phyloP scores from a whole-genome alignment of 2,113 vertebrate genomes.

The Pedionomus torquatus region DNA sequence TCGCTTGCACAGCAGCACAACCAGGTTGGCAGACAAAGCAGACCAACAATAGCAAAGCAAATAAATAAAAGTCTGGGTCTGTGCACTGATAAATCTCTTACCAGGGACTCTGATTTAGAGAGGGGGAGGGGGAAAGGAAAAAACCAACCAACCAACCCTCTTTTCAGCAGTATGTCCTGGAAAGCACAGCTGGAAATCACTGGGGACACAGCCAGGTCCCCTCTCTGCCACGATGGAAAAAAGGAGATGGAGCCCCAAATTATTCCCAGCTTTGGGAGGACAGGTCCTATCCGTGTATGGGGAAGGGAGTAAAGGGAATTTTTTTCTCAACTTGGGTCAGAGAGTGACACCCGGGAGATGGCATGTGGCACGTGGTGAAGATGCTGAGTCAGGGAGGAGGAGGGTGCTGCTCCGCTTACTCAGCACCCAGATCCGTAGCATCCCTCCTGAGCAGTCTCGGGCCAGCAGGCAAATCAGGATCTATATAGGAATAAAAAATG shows the following conservation, averaged over 20 bases:
- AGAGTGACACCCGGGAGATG: neutral
- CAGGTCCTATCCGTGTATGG: accelerated
- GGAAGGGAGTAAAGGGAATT: neutral
- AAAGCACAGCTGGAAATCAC: neutral
- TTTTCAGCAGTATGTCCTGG: neutral
- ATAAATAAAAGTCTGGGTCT: neutral
- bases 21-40: neutral
- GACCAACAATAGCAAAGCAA: neutral
- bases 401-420: accelerated
- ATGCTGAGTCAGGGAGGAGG: neutral
- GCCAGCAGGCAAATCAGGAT: neutral
- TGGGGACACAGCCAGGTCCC: neutral
- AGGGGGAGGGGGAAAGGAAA: accelerated
- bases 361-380: neutral
- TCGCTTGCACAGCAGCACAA: neutral
- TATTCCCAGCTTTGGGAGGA: neutral
- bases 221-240: neutral
- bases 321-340: neutral
- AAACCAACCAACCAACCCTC: neutral
- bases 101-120: neutral
- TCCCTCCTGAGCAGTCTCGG: neutral
- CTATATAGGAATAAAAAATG: neutral
- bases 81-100: neutral
- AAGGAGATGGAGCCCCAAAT: neutral
- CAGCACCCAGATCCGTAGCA: neutral